These are phyloP conservation scores for Tringa solitaria DNA, from an alignment of 2,113 vertebrate species.

Conservation along the genomic window DNA sequence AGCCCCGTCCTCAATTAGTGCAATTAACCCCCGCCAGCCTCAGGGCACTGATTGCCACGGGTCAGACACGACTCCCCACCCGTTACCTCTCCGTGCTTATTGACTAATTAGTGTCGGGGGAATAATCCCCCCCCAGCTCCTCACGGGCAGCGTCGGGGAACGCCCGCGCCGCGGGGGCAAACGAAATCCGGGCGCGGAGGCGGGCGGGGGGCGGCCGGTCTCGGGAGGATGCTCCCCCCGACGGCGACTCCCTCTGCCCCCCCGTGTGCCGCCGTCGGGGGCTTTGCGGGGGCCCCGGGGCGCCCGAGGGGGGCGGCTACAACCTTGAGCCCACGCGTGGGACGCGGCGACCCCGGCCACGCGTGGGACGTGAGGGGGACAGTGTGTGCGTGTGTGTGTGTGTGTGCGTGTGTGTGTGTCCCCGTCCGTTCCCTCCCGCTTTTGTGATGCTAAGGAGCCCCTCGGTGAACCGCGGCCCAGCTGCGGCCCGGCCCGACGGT, in stretches of 20 bases:
- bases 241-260: background rate
- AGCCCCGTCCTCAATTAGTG: background rate
- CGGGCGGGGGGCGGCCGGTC: background rate
- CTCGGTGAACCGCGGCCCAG: background rate
- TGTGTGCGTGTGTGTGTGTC: too few species aligned
- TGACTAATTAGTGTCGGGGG: background rate
- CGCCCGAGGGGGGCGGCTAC: background rate
- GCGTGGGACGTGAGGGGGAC: background rate
- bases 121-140: background rate
- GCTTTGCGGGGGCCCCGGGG: background rate
- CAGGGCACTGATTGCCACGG: background rate
- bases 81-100: background rate
- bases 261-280: background rate
- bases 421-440: background rate
- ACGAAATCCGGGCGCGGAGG: background rate
- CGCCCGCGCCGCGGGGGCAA: background rate
- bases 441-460: background rate
- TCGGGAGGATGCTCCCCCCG: fast-evolving
- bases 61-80: background rate
- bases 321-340: background rate
- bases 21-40: background rate
- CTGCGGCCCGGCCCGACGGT: background rate
- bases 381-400: too few species aligned
- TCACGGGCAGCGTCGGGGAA: background rate
- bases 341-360: background rate